phyloP scores from a whole-genome alignment of 2,888 invertebrate species.

The Phlogophora meticulosa region DNA sequence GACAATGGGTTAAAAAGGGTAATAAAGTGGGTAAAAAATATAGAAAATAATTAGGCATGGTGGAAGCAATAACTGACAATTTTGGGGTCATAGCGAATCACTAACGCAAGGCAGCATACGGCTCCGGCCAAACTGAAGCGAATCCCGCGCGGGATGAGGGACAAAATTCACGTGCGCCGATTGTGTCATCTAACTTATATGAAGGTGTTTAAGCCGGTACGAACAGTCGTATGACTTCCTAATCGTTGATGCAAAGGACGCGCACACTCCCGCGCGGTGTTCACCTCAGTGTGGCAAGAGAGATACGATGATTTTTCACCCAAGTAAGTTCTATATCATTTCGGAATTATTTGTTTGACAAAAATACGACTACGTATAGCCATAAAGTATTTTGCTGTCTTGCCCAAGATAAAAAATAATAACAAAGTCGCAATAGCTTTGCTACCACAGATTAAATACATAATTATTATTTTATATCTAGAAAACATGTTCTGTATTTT shows the following conservation, averaged over 20 bases:
- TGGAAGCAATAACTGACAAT: conserved; percentile 61
- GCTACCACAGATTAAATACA: conserved; percentile 67
- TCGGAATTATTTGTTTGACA: neutral
- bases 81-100: conserved; percentile 65
- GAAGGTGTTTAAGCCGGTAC: too few species aligned
- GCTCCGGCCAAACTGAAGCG: too few species aligned
- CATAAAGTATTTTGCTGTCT: conserved; percentile 48
- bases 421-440: conserved; percentile 62
- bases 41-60: conserved; percentile 52
- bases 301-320: conserved; percentile 18
- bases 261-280: too few species aligned
- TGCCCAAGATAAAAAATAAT: conserved; percentile 52
- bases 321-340: neutral
- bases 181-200: too few species aligned
- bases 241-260: too few species aligned
- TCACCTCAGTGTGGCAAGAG: too few species aligned
- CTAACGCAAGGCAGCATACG: conserved; percentile 58
- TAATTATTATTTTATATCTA: conserved; percentile 58
- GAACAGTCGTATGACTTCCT: too few species aligned
- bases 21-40: conserved; percentile 55
- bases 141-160: too few species aligned
- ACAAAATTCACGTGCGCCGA: too few species aligned
- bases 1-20: conserved; percentile 64
- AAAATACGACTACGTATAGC: neutral
- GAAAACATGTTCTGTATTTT: conserved; percentile 62